Evolutionary conservation across 2,797 vertebrate species (phyloP), one percentile per base, ranked within the genome.

Genomic region (Lithobates pipiens): DNA sequence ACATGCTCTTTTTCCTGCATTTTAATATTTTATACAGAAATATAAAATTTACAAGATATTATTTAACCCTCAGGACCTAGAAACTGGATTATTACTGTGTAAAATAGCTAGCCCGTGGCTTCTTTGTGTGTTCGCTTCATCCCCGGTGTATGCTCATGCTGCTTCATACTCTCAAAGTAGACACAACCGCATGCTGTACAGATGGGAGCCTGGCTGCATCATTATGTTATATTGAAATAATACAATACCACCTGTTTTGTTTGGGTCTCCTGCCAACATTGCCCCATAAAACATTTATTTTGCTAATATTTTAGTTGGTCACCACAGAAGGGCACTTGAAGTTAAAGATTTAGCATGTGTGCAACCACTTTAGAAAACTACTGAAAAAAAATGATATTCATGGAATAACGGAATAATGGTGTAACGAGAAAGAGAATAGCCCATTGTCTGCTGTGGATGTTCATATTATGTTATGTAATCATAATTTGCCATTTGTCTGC

Each of bases 171-270:
- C 93, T 92, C 93, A 89, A 92, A 95, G 94, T 91, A 92, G 94
- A 89, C 93, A 92, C 93, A 93, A 94, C 93, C 93, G 95, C 94
- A 95, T 95, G 95, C 91, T 94, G 93, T 94, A 94, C 92, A 95
- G 94, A 95, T 95, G 92, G 94, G 92, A 94, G 94, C 94, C 95
- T 96, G 95, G 95, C 95, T 96, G 95, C 95, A 96, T 96, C 96
- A 96, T 96, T 95, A 95, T 92, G 95, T 95, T 96, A 96, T 95
- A 97, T 95, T 97, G 94, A 96, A 97, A 98, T 97, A 96, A 96
- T 95, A 95, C 95, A 95, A 95, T 95, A 94, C 96, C 97, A 97
- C 96, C 97, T 98, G 97, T 97, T 96, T 95, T 91, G 90, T 90
- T 91, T 90, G 89, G 93, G 92, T 92, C 88, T 91, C 81, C 92